Conservation (phyloP, 1,140 invertebrate species). For the Drosophila grimshawi region DNA sequence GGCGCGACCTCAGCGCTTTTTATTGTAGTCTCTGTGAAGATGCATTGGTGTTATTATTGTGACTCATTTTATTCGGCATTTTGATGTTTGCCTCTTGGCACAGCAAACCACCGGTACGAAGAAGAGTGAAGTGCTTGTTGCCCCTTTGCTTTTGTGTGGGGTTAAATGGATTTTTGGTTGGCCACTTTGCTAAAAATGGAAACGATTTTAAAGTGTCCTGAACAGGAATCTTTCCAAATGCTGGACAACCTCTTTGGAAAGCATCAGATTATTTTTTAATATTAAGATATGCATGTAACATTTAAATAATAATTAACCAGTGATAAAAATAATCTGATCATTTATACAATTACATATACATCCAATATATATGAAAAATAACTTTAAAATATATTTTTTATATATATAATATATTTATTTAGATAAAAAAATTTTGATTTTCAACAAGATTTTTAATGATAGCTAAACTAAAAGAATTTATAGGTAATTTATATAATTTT, state of each 20-base stretch:
- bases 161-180: slow-evolving; percentile 19
- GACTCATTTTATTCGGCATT: slow-evolving; percentile 1
- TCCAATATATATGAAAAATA: no score
- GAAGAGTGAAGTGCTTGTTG: slow-evolving; percentile 30
- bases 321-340: no score
- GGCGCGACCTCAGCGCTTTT: slow-evolving; percentile 19
- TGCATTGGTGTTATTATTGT: slow-evolving; percentile 26
- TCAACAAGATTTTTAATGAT: no score
- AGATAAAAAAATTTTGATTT: no score
- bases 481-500: no score
- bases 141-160: slow-evolving; percentile 5
- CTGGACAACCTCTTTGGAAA: not conserved
- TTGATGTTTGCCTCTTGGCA: slow-evolving; percentile 14
- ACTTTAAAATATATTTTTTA: no score
- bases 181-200: not conserved
- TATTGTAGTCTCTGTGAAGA: not conserved
- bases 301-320: no score
- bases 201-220: slow-evolving; percentile 12
- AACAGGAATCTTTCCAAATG: not conserved
- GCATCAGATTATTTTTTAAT: not conserved
- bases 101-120: slow-evolving; percentile 20
- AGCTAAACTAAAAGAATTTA: no score
- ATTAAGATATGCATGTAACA: no score
- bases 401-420: no score
- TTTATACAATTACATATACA: no score